Conservation (phyloP, 2,797 vertebrate species). For the Coranthus polyacanthus region DNA sequence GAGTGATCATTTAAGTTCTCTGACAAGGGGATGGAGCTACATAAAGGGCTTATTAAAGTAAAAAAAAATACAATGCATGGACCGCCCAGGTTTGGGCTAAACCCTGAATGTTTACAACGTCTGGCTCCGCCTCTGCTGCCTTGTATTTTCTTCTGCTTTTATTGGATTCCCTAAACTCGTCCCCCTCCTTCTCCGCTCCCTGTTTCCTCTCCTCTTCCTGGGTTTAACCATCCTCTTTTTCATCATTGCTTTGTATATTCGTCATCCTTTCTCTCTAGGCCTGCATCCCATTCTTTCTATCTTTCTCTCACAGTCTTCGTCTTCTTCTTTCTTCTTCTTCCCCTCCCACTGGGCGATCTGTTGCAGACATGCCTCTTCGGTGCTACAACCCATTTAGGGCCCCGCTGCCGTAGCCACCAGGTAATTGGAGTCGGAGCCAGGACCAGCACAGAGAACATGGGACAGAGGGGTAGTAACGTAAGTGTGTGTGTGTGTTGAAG, state of each 20-base stretch:
- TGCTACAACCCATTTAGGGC: slow-evolving; percentile 91
- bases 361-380: slow-evolving; percentile 88
- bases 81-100: too few species aligned
- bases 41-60: too few species aligned
- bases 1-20: too few species aligned
- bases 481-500: slow-evolving; percentile 29
- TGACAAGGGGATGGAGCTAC: too few species aligned
- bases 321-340: slow-evolving; percentile 22
- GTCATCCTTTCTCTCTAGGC: slow-evolving; percentile 4
- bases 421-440: slow-evolving; percentile 83
- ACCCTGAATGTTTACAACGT: too few species aligned
- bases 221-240: slow-evolving; percentile 2
- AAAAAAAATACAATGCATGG: too few species aligned
- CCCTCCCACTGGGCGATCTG: slow-evolving; percentile 70
- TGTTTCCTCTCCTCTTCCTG: background rate
- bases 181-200: background rate
- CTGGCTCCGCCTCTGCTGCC: too few species aligned
- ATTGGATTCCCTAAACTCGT: too few species aligned
- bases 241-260: slow-evolving; percentile 18
- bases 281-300: slow-evolving; percentile 13
- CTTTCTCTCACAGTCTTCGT: background rate
- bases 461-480: slow-evolving; percentile 26
- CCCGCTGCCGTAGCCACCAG: slow-evolving; percentile 74
- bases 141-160: too few species aligned
- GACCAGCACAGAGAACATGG: slow-evolving; percentile 80